Base-by-base conservation (phyloP, 1,140 invertebrate genomes). In the Helicoverpa zea region DNA sequence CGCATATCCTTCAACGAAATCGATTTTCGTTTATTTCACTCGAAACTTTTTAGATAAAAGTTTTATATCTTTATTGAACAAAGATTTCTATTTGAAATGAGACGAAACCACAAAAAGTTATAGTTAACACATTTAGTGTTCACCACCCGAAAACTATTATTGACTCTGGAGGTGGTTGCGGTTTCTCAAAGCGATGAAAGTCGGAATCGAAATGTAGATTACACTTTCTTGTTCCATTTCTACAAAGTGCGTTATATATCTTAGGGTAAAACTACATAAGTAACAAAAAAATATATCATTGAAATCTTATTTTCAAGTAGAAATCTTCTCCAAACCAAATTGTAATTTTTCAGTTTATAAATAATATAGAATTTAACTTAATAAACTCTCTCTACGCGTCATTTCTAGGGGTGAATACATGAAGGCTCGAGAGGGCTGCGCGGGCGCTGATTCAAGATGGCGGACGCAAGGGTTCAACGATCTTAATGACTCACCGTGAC, bases 401-500 rank as follows among this genome's bases (percentile, higher is more conserved):
- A 29, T 16, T 49, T 47, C 52, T 30, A 14, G 75, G 75, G 75
- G 75, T 77, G 75, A 54, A 56, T 49, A 59, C 61, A 30, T 54
- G 64, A 49, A 80, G 78, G 78, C 56, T 80, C 47, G 63, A 68
- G 84, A 87, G 88, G 88, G 90, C 90, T 88, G 84, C 82, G 83
- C 84, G 52, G 58, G 79, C 83, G 82, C 75, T 83, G 82, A 78
- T 68, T 68, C 87, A 90, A 91, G 87, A 93, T 92, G 90, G 91
- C 89, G 73, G 86, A 74, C 77, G 70, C 30, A 73, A 80, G 81
- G 83, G 91, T 87, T 90, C 91, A 92, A 89, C 82, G 91, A 81
- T 87, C 91, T 86, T 82, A 76, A 83, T 91, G 88, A 92, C 81
- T 93, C 90, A 93, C 82, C 79, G 72, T 80, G 56, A 74, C 81